Base-by-base conservation (phyloP, 2,113 vertebrate genomes). In the Hypomesus transpacificus region DNA sequence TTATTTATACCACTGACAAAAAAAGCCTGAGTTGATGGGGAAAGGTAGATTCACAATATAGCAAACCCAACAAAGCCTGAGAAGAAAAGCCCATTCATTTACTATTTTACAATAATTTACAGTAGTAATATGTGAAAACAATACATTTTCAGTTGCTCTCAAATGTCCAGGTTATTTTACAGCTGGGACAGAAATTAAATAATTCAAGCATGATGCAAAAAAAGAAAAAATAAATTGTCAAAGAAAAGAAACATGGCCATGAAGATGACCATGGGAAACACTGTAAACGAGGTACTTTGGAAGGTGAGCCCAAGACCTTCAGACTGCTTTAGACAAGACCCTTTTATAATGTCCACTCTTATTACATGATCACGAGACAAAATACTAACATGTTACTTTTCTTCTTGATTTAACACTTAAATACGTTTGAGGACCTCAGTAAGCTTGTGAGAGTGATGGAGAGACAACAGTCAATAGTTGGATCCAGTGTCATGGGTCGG, bases 261-360 rank as follows among this genome's bases (percentile, higher is more conserved):
- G 93, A 94, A 94, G 91, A 91, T 94, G 92, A 91, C 94, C 87
- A 94, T 93, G 93, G 93, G 90, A 92, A 93, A 94, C 89, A 94
- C 91, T 95, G 94, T 94, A 95, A 96, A 98, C 95, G 97, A 98
- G 92, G 95, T 95, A 96, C 94, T 95, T 95, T 94, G 95, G 95
- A 95, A 94, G 94, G 93, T 93, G 92, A 95, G 93, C 86, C 75
- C 77, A 91, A 92, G 94, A 94, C 93, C 91, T 94, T 94, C 93
- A 92, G 89, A 91, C 79, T 90, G 90, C 88, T 89, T 91, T 75
- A 58, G 77, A 89, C 87, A 87, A 92, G 84, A 85, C 71, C 89
- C 90, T 92, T 85, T 46, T 46, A 46, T 46, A 46, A 82, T 87
- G 90, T 90, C 86, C 85, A 90, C 93, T 84, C 89, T 88, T 88